A percentile compares a stretch with the other conserved stretches of the same genome.
Evolutionary conservation across 2,797 vertebrate species (phyloP).

Genomic region (Syngnathus acus): DNA sequence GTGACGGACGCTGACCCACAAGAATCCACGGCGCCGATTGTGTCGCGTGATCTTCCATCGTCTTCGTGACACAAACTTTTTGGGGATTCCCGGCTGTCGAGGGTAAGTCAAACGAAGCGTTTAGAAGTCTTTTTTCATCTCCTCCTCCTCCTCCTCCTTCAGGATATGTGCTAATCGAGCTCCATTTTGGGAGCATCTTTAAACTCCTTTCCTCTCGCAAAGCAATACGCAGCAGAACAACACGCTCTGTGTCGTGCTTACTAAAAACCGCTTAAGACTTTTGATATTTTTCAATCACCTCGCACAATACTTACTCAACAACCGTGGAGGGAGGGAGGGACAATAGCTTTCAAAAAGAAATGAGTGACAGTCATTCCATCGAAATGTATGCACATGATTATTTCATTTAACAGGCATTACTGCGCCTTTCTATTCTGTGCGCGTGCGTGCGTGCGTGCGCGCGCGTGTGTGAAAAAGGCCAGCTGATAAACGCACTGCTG

Average conservation of each 20-base stretch:
- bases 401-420: neutral
- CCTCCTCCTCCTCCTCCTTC: too few species aligned
- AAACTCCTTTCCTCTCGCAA: neutral
- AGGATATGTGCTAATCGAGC: neutral
- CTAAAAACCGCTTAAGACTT: too few species aligned
- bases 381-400: neutral
- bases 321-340: too few species aligned
- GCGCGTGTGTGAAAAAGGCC: conserved; percentile 16
- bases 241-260: too few species aligned
- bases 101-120: neutral
- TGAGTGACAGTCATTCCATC: too few species aligned
- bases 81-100: neutral
- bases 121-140: neutral
- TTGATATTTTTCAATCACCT: too few species aligned
- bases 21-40: conserved; percentile 2
- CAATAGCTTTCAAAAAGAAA: too few species aligned
- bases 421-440: neutral
- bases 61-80: conserved; percentile 11
- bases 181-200: conserved; percentile 5
- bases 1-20: conserved; percentile 49
- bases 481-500: conserved; percentile 32
- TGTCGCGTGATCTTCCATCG: conserved; percentile 9
- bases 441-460: neutral
- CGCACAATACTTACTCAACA: too few species aligned
- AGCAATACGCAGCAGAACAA: too few species aligned